Evolutionary conservation across 2,797 vertebrate species (phyloP).

Genomic region (Poecilia gillii): DNA sequence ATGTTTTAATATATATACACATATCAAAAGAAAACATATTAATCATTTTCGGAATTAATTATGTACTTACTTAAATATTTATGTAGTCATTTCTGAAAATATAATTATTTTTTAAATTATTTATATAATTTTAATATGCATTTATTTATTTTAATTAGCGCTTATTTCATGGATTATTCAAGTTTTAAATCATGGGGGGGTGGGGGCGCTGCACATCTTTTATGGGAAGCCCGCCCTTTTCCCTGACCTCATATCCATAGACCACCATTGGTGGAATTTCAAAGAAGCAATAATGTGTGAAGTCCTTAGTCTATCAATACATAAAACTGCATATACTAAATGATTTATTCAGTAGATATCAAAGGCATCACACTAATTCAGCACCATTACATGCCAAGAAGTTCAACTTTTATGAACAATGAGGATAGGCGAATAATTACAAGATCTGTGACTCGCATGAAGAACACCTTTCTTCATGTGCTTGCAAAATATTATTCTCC

Average conservation of each 20-base stretch:
- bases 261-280: not conserved
- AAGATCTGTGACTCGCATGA: slow-evolving; percentile 18
- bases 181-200: not conserved
- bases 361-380: not conserved
- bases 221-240: not conserved
- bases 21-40: not conserved
- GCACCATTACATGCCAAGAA: slow-evolving; percentile 4
- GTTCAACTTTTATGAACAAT: not conserved
- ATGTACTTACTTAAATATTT: not conserved
- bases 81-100: not conserved
- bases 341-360: not conserved
- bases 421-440: slow-evolving; percentile 2
- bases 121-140: not conserved
- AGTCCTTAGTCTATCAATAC: not conserved
- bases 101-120: not conserved
- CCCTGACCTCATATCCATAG: not conserved
- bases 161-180: not conserved
- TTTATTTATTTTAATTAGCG: not conserved
- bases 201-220: not conserved
- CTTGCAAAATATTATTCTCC: slow-evolving; percentile 13
- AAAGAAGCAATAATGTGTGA: not conserved
- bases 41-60: not conserved
- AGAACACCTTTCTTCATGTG: slow-evolving; percentile 10
- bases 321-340: not conserved
- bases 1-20: not conserved